These are phyloP conservation scores for Sturmia bella DNA, from an alignment of 2,888 invertebrate genomes.

Conservation along the genomic window DNA sequence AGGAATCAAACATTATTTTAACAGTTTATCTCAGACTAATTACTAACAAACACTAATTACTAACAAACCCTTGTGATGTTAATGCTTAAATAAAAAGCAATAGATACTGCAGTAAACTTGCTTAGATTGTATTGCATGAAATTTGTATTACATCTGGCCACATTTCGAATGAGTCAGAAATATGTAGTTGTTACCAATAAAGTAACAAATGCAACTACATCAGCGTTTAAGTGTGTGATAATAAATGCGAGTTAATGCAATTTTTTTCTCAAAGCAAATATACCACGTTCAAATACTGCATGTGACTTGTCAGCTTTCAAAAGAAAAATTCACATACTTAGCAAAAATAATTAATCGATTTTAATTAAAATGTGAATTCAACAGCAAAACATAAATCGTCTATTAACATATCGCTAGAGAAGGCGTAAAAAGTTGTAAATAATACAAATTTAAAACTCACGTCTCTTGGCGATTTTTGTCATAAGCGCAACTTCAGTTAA, in stretches of 20 bases:
- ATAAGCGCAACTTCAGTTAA: too few relatives aligned
- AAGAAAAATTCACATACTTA: not conserved
- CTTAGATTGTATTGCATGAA: too few relatives aligned
- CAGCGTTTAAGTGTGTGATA: constrained; percentile 34
- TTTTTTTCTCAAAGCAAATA: not conserved
- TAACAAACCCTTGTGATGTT: too few relatives aligned
- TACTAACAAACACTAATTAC: too few relatives aligned
- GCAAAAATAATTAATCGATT: constrained; percentile 42
- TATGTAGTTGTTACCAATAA: not conserved
- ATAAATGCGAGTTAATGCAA: constrained; percentile 29
- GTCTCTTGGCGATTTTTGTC: too few relatives aligned
- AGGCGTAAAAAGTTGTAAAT: too few relatives aligned
- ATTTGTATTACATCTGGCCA: constrained; percentile 21
- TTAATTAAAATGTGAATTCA: constrained; percentile 20
- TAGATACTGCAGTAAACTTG: too few relatives aligned
- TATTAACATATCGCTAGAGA: not conserved
- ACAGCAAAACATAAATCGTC: constrained; percentile 4
- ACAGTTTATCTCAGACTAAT: too few relatives aligned
- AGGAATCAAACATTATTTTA: too few relatives aligned
- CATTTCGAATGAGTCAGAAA: not conserved
- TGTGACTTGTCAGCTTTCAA: not conserved
- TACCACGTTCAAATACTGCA: not conserved
- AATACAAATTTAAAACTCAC: too few relatives aligned
- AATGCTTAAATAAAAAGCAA: too few relatives aligned
- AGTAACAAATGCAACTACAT: constrained; percentile 15